Evolutionary conservation across 2,797 vertebrate genomes (phyloP).

Genomic region (Myripristis murdjan): DNA sequence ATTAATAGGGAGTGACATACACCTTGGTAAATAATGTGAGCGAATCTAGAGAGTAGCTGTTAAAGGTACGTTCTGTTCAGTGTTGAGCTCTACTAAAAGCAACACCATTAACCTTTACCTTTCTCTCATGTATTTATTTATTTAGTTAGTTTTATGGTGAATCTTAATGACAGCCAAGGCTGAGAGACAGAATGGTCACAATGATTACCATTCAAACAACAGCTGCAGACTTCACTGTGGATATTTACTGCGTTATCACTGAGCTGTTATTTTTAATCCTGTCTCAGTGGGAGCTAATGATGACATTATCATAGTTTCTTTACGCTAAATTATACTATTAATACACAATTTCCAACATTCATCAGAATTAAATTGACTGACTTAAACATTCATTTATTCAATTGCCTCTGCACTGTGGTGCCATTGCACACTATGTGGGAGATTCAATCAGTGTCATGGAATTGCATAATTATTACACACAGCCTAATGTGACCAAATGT

Average conservation of each 20-base stretch:
- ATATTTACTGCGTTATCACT: too few relatives aligned
- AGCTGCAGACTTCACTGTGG: too few relatives aligned
- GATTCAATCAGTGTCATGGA: conserved; percentile 13
- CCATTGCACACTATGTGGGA: not conserved
- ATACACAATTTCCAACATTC: not conserved
- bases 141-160: too few relatives aligned
- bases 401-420: conserved; percentile 5
- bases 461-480: conserved; percentile 1
- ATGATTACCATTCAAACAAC: too few relatives aligned
- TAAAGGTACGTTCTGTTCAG: not conserved
- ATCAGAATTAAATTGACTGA: not conserved
- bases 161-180: too few relatives aligned
- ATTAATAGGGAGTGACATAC: not conserved
- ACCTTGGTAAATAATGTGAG: not conserved
- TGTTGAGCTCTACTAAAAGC: too few relatives aligned
- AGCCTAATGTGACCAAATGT: conserved; percentile 30
- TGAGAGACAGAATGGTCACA: too few relatives aligned
- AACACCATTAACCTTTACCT: too few relatives aligned
- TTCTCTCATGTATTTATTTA: not conserved
- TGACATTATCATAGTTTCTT: not conserved
- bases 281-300: not conserved
- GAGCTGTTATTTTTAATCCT: not conserved
- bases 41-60: not conserved
- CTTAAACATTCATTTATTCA: conserved; percentile 3
- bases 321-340: not conserved